Percentiles rank a stretch among this genome's conserved stretches.
Evolutionary conservation across 2,797 vertebrate species (phyloP).

Genomic region (Anniella stebbinsi): DNA sequence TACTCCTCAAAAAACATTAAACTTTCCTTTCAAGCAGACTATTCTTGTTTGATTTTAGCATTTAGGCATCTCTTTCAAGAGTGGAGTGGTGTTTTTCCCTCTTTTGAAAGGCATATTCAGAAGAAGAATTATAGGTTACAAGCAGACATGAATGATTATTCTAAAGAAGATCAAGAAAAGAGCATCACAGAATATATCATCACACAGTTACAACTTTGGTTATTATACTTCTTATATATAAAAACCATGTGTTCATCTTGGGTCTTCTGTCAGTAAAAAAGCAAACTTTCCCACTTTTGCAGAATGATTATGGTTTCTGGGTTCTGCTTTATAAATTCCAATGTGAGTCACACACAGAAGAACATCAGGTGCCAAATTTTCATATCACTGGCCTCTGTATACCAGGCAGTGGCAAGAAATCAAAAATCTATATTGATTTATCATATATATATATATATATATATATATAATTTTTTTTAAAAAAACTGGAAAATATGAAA

Average conservation of each 20-base stretch:
- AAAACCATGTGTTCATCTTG: neutral
- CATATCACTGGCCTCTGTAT: neutral
- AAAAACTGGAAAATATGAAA: too few relatives aligned
- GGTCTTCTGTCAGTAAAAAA: neutral
- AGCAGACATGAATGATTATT: neutral
- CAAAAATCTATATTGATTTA: too few relatives aligned
- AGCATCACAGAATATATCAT: neutral
- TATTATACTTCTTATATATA: conserved; percentile 1
- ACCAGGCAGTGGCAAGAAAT: neutral
- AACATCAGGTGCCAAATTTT: neutral
- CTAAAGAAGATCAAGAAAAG: neutral
- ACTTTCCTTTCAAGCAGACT: neutral
- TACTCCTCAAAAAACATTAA: neutral
- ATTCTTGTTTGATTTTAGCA: conserved; percentile 26
- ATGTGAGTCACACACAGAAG: neutral
- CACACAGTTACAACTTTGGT: neutral
- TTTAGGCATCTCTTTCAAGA: conserved; percentile 5
- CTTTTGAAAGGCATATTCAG: conserved; percentile 30
- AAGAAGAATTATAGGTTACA: conserved; percentile 30
- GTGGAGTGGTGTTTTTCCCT: neutral
- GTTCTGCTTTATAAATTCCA: neutral
- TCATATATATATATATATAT: too few relatives aligned
- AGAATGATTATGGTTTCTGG: neutral
- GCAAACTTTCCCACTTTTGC: neutral
- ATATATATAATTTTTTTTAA: too few relatives aligned